Percentiles rank a stretch among this genome's conserved stretches.
phyloP scores from a whole-genome alignment of 1,140 invertebrate species.

The Hirudo medicinalis region DNA sequence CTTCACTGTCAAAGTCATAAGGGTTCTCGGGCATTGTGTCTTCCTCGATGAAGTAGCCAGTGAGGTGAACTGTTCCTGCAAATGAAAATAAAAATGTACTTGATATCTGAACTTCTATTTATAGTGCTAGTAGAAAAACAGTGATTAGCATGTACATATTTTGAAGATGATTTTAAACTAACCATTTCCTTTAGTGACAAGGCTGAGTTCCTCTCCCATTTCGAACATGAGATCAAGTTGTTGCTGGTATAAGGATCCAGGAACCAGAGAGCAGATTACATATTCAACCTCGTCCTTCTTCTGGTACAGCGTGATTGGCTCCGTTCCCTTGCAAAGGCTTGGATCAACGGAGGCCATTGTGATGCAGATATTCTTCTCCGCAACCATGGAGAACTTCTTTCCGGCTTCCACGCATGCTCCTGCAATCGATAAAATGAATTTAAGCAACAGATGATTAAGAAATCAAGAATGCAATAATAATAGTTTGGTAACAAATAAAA shows the following conservation, averaged over 20 bases:
- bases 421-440: constrained; percentile 14
- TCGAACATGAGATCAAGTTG: constrained; percentile 65
- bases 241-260: constrained; percentile 53
- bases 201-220: constrained; percentile 47
- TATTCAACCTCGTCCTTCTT: constrained; percentile 58
- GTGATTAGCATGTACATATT: too few relatives aligned
- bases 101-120: too few relatives aligned
- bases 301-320: constrained; percentile 57
- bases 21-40: background rate
- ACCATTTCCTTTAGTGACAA: constrained; percentile 53
- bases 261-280: constrained; percentile 60
- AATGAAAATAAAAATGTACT: too few relatives aligned
- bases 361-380: constrained; percentile 68
- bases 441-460: too few relatives aligned
- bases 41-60: background rate
- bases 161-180: too few relatives aligned
- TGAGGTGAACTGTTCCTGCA: constrained; percentile 25
- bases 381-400: constrained; percentile 68
- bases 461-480: too few relatives aligned
- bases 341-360: constrained; percentile 70
- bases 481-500: too few relatives aligned
- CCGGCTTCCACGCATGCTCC: constrained; percentile 52
- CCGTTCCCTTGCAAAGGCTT: constrained; percentile 24
- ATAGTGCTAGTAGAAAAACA: too few relatives aligned
- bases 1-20: too few relatives aligned